Conservation (phyloP, 2,888 invertebrate genomes). For the Drosophila pullipes region DNA sequence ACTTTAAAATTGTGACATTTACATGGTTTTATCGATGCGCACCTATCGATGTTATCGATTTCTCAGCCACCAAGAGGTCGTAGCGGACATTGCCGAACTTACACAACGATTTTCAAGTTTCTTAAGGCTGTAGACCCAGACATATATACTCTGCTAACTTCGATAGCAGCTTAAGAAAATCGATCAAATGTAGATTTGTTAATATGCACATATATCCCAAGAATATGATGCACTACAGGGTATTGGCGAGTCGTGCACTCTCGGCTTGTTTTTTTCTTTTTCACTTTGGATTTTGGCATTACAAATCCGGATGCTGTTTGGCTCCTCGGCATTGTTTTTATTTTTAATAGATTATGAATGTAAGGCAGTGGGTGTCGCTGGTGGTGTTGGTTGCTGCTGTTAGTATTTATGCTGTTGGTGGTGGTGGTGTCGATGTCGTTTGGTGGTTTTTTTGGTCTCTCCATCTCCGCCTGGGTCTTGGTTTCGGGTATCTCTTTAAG, state of each 20-base stretch:
- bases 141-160: background rate
- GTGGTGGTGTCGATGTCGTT: constrained; percentile 44
- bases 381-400: background rate
- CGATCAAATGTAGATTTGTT: background rate
- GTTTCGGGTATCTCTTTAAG: constrained; percentile 11
- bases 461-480: constrained; percentile 5
- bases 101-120: background rate
- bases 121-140: background rate
- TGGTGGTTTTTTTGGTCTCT: constrained; percentile 6
- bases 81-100: too few species aligned
- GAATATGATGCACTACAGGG: background rate
- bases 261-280: constrained; percentile 15
- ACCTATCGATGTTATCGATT: background rate
- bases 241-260: constrained; percentile 3
- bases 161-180: background rate
- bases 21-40: background rate
- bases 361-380: constrained; percentile 70
- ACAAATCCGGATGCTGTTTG: constrained; percentile 74
- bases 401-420: constrained; percentile 28
- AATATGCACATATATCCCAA: background rate
- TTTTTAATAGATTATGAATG: constrained; percentile 75
- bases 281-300: constrained; percentile 56
- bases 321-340: constrained; percentile 37
- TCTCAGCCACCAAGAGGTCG: background rate
- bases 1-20: background rate